Evolutionary conservation across 2,113 vertebrate genomes (phyloP), one percentile per base, ranked within the genome.

Genomic region (Amphiprion percula): DNA sequence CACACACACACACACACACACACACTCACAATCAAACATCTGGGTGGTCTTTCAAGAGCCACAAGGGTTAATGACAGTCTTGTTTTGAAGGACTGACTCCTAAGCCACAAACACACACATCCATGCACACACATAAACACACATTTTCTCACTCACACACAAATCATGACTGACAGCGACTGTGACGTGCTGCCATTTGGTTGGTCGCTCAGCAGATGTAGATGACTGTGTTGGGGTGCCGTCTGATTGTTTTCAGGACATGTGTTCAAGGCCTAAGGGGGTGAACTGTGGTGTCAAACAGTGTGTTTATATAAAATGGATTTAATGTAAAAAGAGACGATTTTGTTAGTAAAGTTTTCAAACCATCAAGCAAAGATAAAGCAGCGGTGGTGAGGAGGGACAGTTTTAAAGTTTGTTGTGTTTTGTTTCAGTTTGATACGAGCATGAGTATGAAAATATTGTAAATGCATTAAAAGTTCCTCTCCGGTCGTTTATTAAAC

Each of bases 11-110:
- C 67, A 81, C 67, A 70, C 26, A 55, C 68, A 66, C 64, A 55
- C 60, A 59, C 78, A 75, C 78, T 73, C 41, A 75, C 28, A 67
- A 64, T n/a, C 14, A 37, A 59, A 83, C 71, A 85, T 80, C 84
- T 92, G 92, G 90, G 91, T 93, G 91, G 92, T 93, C 92, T 74
- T 68, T 56, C 55, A 61, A 74, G 56, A 82, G 79, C 50, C 58
- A 82, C 80, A 80, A 79, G 87, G 90, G 90, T 92, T 92, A 92
- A 90, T 90, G 73, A 86, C 55, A 60, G 82, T 66, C 59, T 56
- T 85, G 81, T 92, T 86, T 77, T 54, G 55, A 83, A 50, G 74
- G 79, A 87, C 67, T 71, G 78, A 83, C 78, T 85, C 46, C 63
- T 78, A 66, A 83, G 44, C 68, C 58, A 64, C 69, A 79, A 47